Evolutionary conservation across 1,140 invertebrate species (phyloP).

Genomic region (Anastrepha obliqua): DNA sequence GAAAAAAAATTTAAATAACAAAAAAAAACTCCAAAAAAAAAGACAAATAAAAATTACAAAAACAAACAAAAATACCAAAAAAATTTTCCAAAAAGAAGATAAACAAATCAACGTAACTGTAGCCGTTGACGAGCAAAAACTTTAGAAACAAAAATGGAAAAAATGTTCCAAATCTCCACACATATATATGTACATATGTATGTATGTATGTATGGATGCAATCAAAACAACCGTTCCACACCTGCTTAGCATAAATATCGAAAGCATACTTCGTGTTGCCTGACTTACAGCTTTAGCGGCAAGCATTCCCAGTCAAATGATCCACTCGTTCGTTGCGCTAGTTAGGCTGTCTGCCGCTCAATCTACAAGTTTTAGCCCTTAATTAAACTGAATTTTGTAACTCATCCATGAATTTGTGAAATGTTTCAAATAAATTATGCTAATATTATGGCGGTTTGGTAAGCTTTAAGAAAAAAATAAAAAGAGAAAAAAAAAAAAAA

Average conservation of each 20-base stretch:
- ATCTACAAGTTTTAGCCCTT: no score
- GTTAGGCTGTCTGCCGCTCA: background rate
- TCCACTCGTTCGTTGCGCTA: background rate
- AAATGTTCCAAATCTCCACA: no score
- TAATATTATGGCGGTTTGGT: background rate
- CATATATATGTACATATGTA: background rate
- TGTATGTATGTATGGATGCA: background rate
- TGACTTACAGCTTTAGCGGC: no score
- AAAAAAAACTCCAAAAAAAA: no score
- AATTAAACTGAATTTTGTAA: background rate
- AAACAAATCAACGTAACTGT: no score
- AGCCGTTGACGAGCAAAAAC: no score
- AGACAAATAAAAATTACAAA: no score
- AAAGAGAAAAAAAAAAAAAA: background rate
- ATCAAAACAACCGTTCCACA: background rate
- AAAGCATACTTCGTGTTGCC: no score
- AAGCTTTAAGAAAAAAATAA: background rate
- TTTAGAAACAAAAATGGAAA: no score
- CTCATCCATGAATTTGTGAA: slow-evolving; percentile 4
- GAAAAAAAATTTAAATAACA: no score
- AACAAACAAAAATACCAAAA: no score
- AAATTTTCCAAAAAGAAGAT: no score
- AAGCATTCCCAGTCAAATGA: background rate
- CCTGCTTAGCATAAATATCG: background rate
- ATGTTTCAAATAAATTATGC: slow-evolving; percentile 23